Evolutionary conservation across 2,888 invertebrate genomes (phyloP).

Genomic region (Hydrotaea cyrtoneurina): DNA sequence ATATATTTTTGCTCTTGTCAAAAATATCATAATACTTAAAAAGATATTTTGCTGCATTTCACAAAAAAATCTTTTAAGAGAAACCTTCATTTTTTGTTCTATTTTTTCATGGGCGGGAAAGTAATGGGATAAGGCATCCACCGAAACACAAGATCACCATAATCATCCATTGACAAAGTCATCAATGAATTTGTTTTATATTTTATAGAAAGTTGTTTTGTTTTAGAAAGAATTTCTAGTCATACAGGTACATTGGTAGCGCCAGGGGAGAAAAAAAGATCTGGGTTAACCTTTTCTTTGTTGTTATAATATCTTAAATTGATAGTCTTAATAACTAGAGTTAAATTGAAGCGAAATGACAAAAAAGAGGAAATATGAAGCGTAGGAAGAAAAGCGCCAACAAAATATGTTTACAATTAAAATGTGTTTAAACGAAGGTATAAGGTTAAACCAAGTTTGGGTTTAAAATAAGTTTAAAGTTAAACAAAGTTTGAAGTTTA

Average conservation of each 20-base stretch:
- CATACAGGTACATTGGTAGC: slow-evolving; percentile 77
- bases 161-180: neutral
- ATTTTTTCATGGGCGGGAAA: neutral
- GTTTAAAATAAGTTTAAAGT: neutral
- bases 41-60: slow-evolving; percentile 27
- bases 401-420: neutral
- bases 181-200: neutral
- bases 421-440: neutral
- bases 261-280: slow-evolving; percentile 67
- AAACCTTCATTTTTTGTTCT: slow-evolving; percentile 56
- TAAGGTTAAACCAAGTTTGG: too few relatives aligned
- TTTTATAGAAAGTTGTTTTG: too few relatives aligned
- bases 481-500: too few relatives aligned
- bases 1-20: slow-evolving; percentile 80
- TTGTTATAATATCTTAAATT: slow-evolving; percentile 40
- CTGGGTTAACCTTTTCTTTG: neutral
- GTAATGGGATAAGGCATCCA: neutral
- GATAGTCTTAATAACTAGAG: slow-evolving; percentile 26
- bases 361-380: neutral
- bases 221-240: slow-evolving; percentile 45
- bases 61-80: slow-evolving; percentile 43
- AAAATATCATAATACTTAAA: slow-evolving; percentile 78
- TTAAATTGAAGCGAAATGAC: neutral
- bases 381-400: neutral
- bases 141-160: neutral